phyloP scores from a whole-genome alignment of 2,888 invertebrate species.

The Oasisia sp. region DNA sequence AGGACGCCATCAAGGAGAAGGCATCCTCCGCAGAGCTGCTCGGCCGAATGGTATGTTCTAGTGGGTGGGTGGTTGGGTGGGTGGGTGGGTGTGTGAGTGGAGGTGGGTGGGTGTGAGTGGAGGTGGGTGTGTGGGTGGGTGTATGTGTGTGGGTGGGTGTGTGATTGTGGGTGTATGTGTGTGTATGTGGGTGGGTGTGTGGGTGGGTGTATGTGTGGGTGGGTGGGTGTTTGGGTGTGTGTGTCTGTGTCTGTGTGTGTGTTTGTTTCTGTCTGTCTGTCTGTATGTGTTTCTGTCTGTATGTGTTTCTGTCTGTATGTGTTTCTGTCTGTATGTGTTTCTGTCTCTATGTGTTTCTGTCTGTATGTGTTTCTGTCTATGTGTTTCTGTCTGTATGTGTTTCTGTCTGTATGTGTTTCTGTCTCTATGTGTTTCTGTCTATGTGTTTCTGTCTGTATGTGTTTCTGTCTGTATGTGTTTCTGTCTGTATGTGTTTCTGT shows the following conservation, averaged over 20 bases:
- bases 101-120: neutral
- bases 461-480: too few relatives aligned
- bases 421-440: too few relatives aligned
- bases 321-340: too few relatives aligned
- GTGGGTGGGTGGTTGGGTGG: neutral
- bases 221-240: too few relatives aligned
- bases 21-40: conserved; percentile 66
- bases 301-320: neutral
- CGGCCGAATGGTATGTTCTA: conserved; percentile 64
- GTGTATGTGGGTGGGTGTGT: neutral
- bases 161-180: neutral
- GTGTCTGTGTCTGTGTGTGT: neutral
- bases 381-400: too few relatives aligned
- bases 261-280: neutral
- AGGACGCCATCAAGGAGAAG: conserved; percentile 80
- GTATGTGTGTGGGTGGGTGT: neutral
- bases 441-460: too few relatives aligned
- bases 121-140: neutral
- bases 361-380: too few relatives aligned
- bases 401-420: too few relatives aligned
- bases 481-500: too few relatives aligned
- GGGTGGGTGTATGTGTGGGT: neutral
- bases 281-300: neutral
- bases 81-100: neutral
- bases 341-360: too few relatives aligned